Percentiles rank a stretch among this genome's conserved stretches.
These are phyloP conservation scores for Poecilia latipinna DNA, from an alignment of 2,113 vertebrate genomes.

Conservation along the genomic window DNA sequence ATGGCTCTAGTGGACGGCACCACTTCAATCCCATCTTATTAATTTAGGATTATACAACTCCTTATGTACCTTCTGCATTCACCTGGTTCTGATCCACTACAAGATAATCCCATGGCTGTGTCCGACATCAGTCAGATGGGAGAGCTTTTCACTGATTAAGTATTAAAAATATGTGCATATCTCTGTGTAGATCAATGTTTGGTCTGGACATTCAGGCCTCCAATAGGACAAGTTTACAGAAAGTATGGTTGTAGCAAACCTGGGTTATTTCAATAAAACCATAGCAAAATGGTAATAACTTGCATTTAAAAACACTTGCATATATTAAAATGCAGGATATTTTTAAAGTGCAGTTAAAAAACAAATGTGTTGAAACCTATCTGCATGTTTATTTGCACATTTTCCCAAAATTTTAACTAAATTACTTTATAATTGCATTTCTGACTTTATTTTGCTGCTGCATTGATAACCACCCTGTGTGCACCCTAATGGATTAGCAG, in stretches of 20 bases:
- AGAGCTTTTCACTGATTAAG: not conserved
- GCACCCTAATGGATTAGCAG: constrained; percentile 27
- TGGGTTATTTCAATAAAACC: not conserved
- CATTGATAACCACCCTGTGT: not conserved
- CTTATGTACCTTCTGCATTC: not conserved
- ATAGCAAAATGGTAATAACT: not conserved
- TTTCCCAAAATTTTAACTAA: not conserved
- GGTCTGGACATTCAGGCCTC: not conserved
- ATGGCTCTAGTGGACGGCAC: not conserved
- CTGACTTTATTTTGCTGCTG: not conserved
- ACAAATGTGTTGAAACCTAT: not conserved
- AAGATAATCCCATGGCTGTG: not conserved
- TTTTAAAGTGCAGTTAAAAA: too few species aligned
- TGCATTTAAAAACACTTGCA: not conserved
- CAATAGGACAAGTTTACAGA: not conserved
- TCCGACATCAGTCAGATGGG: not conserved
- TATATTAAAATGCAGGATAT: not conserved
- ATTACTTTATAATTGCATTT: constrained; percentile 1
- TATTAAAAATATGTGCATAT: not conserved
- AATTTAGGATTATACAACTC: constrained; percentile 55
- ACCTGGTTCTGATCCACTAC: not conserved
- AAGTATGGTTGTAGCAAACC: not conserved
- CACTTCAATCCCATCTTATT: constrained; percentile 49
- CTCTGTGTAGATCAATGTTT: not conserved
- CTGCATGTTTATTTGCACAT: too few species aligned